Evolutionary conservation across 2,113 vertebrate species (phyloP).

Genomic region (Lethenteron camtschaticum): DNA sequence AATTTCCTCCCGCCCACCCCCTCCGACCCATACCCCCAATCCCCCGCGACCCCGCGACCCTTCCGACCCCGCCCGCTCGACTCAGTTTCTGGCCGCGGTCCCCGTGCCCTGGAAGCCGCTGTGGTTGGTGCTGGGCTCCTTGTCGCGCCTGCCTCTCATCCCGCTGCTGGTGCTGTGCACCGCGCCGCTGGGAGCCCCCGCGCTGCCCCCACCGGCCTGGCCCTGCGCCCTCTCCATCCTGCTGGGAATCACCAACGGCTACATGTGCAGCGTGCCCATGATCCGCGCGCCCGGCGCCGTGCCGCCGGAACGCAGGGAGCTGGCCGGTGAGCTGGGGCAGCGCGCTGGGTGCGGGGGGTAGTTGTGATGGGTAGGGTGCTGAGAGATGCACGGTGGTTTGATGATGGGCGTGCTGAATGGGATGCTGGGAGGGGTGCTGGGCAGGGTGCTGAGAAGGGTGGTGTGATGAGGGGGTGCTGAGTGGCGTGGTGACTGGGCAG

Average conservation of each 20-base stretch:
- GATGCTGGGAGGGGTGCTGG: background rate
- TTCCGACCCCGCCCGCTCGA: background rate
- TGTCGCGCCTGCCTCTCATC: constrained; percentile 67
- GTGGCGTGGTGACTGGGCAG: background rate
- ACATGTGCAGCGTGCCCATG: constrained; percentile 91
- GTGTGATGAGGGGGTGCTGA: background rate
- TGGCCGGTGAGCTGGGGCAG: constrained; percentile 87
- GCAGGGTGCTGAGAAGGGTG: background rate
- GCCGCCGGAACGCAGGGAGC: constrained; percentile 60
- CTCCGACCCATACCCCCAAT: too few species aligned
- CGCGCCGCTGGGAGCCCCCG: constrained; percentile 41
- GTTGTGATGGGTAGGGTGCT: background rate
- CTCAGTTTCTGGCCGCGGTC: constrained; percentile 72
- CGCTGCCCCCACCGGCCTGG: constrained; percentile 75
- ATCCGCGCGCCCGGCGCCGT: constrained; percentile 79
- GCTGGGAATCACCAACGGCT: constrained; percentile 88
- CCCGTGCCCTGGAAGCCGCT: constrained; percentile 66
- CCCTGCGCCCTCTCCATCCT: constrained; percentile 83
- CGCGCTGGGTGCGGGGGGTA: too few species aligned
- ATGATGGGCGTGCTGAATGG: background rate
- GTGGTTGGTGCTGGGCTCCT: constrained; percentile 63
- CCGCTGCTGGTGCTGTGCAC: constrained; percentile 90
- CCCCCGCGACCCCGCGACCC: too few species aligned
- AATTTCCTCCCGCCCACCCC: too few species aligned
- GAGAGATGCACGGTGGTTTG: background rate